Evolutionary conservation across 2,113 vertebrate species (phyloP), one percentile per base, ranked within the genome.

Genomic region (Megalops atlanticus): DNA sequence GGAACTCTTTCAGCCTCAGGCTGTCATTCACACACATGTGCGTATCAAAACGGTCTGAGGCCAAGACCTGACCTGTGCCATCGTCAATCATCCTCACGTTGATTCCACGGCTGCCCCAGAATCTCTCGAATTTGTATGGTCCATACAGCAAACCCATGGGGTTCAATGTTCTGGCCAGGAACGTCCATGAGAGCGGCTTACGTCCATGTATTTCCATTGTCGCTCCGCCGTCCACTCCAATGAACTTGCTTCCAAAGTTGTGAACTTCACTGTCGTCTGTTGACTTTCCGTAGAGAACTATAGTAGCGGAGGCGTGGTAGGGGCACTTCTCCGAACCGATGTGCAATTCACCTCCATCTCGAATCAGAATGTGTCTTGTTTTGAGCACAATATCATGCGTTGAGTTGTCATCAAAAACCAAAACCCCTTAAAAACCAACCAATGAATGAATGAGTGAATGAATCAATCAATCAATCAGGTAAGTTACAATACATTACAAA

Each of bases 31-130:
- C 74, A 58, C 15, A 82, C 81, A 84, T 85, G 85, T 84, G 89
- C 0, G 81, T 90, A 77, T 88, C 82, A 84, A 89, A 90, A 54
- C 85, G 83, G 0, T 79, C 76, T 1, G 84, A 79, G 0, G 79
- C 82, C 77, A 79, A 35, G 52, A 87, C 73, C 49, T 78, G 85
- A 7, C 31, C 89, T 0, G 85, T 85, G 35, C 82, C 87, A 1
- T 77, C 87, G 41, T 90, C 90, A n/a, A 87, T 76, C n/a, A 88
- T 0, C 41, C 81, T 85, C 1, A 89, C 35, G 33, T 85, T 85
- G 82, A 90, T 89, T 5, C 91, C 89, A 4, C 89, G 80, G 85
- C 86, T 87, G 74, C 87, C 86, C 89, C 90, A 80, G 1, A 45
- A 87, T 80, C 81, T 84, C 80, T 91, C 80, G 16, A 82, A 90